Evolutionary conservation across 2,888 invertebrate genomes (phyloP), one percentile per base, ranked within the genome.

Genomic region (Lottia gigantea): DNA sequence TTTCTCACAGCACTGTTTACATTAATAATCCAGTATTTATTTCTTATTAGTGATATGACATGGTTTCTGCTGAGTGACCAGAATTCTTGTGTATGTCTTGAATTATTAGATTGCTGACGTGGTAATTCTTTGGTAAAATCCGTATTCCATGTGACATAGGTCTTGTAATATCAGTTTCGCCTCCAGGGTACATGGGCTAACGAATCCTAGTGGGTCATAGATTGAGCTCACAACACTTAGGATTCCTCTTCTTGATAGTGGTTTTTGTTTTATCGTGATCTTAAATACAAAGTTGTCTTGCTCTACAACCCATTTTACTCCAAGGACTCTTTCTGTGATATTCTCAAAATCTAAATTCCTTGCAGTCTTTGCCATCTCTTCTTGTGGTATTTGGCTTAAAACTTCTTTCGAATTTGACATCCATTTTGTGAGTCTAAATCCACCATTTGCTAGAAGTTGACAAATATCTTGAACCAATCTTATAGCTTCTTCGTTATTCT

Each of bases 111-210:
- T 45, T 14, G 16, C 67, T 46, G 14, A 71, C 67, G 1, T 2
- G 64, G 25, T 62, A 55, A 7, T 63, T 49, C 11, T 71, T 67
- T 0, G 67, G 67, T 63, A 71, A 26, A 25, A 71, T 26, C n/a
- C n/a, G n/a, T n/a, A n/a, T n/a, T 31, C 62, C 12, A 68, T 25
- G n/a, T 26, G 64, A 45, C 72, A 71, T 62, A 73, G 64, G 26
- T 75, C 67, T 46, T 71, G 76, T 46, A 73, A 63, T 16, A 75
- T 68, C 11, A 63, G 66, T 19, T 71, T 73, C 6, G 75, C 75
- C n/a, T 45, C 15, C 6, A 76, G 72, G 7, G 67, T 45, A 19
- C 71, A 62, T 1, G 75, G 76, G 46, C 70, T 65, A 15, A 76
- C 25, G 14, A 75, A 71, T 8, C 75, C 73, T 15, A 74, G 46